Conservation (phyloP, 2,113 vertebrate genomes). For the Callocephalon fimbriatum region DNA sequence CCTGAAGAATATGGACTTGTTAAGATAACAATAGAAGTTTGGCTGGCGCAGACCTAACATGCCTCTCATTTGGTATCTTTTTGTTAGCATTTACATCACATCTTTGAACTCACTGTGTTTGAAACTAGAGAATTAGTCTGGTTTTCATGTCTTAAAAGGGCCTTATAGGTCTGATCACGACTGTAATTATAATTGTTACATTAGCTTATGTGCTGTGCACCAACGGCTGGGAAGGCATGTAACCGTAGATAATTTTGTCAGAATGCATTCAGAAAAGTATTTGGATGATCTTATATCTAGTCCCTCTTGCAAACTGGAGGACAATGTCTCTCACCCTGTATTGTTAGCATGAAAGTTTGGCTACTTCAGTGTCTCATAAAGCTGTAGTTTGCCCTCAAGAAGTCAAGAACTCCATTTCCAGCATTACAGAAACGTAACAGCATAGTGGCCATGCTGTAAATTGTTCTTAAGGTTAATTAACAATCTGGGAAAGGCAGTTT, state of each 20-base stretch:
- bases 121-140: background rate
- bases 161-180: background rate
- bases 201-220: background rate
- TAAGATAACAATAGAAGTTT: background rate
- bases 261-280: slow-evolving; percentile 3
- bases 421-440: background rate
- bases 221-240: background rate
- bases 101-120: background rate
- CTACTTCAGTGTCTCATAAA: background rate
- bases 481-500: background rate
- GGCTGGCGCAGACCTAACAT: background rate
- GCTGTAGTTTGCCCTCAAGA: background rate
- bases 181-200: background rate
- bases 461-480: background rate
- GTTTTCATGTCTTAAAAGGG: slow-evolving; percentile 8
- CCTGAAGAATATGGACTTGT: background rate
- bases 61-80: background rate
- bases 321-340: background rate
- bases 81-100: background rate
- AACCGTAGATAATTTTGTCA: background rate
- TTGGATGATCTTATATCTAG: background rate
- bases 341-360: background rate
- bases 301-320: background rate
- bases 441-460: background rate
- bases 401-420: background rate